Base-by-base conservation (phyloP, 1,140 invertebrate genomes). In the Neotoxoptera formosana region DNA sequence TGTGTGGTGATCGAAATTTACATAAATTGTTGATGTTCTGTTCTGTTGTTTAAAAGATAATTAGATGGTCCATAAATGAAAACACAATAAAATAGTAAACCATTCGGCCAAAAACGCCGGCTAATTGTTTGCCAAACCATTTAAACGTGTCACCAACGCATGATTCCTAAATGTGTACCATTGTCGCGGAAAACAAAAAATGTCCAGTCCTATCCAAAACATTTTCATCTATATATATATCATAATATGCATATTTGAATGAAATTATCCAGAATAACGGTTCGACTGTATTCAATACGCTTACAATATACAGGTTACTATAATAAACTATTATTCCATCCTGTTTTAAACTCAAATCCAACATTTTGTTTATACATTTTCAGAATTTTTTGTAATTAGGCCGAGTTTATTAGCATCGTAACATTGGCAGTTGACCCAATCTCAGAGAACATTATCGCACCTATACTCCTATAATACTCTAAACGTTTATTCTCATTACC, bases 91-190 rank as follows among this genome's bases (percentile, higher is more conserved):
- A 47, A 83, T 23, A 36, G 20, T 11, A 47, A 53, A 53, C 21
- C 48, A 21, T 89, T 53, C 7, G 4, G 8, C 48, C 48, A 25
- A 53, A 41, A 89, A 53, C 20, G 34, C 87, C 87, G 87, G 34
- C n/a, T 89, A 89, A 53, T 89, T 89, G 48, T 89, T 89, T 51
- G n/a, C 48, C 2, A 36, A 41, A 53, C 47, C 87, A 9, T 89
- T 89, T 89, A 89, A 53, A 48, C 7, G 25, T 89, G 87, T 51
- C 48, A 89, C 48, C n/a, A 89, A 89, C n/a, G 48, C 87, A 89
- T 89, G 87, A 89, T 53, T 89, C 87, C 87, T 53, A 23, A 34
- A 23, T 23, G 4, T 53, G 7, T 53, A 36, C 87, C 8, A 34
- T 36, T 51, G 41, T 88, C 6, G n/a, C 8, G 30, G 86, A 21